Evolutionary conservation across 2,888 invertebrate genomes (phyloP).

Genomic region (Drosophila subquinaria): DNA sequence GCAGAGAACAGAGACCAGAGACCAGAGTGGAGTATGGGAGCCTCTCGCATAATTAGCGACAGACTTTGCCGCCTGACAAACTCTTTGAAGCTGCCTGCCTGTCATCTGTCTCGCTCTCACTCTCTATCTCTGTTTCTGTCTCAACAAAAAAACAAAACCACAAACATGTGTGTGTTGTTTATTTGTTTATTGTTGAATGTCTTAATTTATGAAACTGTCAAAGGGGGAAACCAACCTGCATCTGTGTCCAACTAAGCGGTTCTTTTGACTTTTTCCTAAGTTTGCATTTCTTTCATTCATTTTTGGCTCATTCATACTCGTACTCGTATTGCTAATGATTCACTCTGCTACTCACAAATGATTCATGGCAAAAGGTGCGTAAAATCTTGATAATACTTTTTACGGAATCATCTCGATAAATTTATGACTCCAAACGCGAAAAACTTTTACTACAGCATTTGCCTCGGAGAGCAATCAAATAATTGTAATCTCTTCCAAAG

Average conservation of each 20-base stretch:
- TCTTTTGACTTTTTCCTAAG: constrained; percentile 49
- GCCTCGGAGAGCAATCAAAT: constrained; percentile 67
- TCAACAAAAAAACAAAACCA: constrained; percentile 37
- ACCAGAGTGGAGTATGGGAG: background rate
- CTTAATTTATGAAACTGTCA: constrained; percentile 81
- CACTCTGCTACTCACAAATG: constrained; percentile 40
- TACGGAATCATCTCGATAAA: constrained; percentile 51
- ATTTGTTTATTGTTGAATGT: constrained; percentile 80
- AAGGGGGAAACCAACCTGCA: constrained; percentile 41
- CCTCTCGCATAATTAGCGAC: constrained; percentile 78
- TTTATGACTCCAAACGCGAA: constrained; percentile 59
- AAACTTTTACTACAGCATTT: constrained; percentile 49
- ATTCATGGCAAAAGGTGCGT: constrained; percentile 59
- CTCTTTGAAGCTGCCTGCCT: constrained; percentile 74
- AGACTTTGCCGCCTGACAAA: constrained; percentile 81
- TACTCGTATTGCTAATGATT: constrained; percentile 41
- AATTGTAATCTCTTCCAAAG: constrained; percentile 79
- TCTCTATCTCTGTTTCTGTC: constrained; percentile 1
- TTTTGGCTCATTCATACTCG: constrained; percentile 39
- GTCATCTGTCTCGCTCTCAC: constrained; percentile 12
- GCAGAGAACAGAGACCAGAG: background rate
- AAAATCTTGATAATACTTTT: constrained; percentile 55
- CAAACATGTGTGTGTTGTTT: constrained; percentile 74
- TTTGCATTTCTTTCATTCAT: constrained; percentile 49
- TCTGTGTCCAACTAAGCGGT: constrained; percentile 36